Conservation (phyloP, 2,113 vertebrate species). For the Balaeniceps rex region DNA sequence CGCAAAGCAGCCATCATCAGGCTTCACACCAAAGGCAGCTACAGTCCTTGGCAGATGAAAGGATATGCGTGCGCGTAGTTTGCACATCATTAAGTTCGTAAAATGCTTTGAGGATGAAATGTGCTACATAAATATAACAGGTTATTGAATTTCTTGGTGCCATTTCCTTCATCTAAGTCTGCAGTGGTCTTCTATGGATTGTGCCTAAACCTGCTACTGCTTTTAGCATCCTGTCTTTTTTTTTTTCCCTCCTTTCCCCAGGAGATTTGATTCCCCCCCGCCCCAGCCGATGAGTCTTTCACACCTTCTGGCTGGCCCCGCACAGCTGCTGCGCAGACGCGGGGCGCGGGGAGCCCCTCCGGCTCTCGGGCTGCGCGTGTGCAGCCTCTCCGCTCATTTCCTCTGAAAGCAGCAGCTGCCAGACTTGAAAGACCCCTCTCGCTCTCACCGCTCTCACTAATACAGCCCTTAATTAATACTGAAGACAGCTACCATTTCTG, state of each 20-base stretch:
- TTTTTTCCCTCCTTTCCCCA: background rate
- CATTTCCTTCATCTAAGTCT: background rate
- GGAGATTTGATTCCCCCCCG: background rate
- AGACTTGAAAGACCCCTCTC: background rate
- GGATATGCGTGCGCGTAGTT: background rate
- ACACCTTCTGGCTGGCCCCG: background rate
- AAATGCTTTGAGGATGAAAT: constrained; percentile 47
- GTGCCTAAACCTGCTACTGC: background rate
- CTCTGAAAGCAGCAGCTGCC: background rate
- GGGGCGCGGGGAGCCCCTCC: fast-evolving
- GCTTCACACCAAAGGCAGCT: background rate
- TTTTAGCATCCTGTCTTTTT: background rate
- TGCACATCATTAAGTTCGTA: constrained; percentile 52
- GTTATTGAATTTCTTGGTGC: constrained; percentile 42
- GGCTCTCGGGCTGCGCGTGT: fast-evolving
- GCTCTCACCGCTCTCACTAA: background rate
- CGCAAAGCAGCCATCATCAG: background rate
- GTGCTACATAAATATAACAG: constrained; percentile 45
- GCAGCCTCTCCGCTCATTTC: background rate
- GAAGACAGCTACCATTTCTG: background rate
- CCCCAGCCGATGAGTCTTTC: background rate
- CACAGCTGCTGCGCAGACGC: background rate
- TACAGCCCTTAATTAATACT: background rate
- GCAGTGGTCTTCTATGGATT: background rate
- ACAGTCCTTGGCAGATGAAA: constrained; percentile 14